These are phyloP conservation scores for Virgularia gustaviana DNA, from an alignment of 92 coral and sea anemone genomes.

Conservation along the genomic window DNA sequence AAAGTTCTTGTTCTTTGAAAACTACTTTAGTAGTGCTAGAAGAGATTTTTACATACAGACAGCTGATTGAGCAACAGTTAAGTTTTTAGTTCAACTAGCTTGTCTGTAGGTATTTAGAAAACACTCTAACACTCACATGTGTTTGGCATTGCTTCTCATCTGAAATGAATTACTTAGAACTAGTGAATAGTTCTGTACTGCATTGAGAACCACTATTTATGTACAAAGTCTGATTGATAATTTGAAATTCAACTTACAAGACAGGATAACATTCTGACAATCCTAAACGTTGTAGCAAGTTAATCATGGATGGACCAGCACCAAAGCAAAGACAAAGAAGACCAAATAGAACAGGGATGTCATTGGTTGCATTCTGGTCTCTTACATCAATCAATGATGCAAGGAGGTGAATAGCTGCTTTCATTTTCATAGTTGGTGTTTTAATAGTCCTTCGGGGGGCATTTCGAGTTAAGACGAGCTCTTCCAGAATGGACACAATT, in stretches of 20 bases:
- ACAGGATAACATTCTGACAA: conserved; percentile 14
- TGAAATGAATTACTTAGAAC: no score
- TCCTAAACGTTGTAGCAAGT: conserved; percentile 7
- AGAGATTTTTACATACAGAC: no score
- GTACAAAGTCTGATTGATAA: background rate
- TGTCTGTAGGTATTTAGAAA: no score
- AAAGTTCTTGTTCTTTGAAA: no score
- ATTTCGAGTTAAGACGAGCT: conserved; percentile 31
- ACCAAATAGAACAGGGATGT: conserved; percentile 43
- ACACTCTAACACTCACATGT: no score
- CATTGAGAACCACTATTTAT: background rate
- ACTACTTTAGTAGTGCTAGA: no score
- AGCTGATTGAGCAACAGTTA: no score
- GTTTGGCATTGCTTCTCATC: no score
- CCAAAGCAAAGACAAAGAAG: conserved; percentile 50
- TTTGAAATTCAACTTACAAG: background rate
- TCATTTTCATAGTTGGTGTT: conserved; percentile 31
- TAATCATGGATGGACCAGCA: conserved; percentile 36
- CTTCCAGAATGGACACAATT: conserved; percentile 33
- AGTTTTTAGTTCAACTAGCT: no score
- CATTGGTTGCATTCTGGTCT: conserved; percentile 43
- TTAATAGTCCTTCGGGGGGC: conserved; percentile 8
- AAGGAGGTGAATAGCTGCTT: no score
- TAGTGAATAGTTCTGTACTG: background rate
- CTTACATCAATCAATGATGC: conserved; percentile 47